phyloP scores from a whole-genome alignment of 2,797 vertebrate genomes.

The Pipistrellus kuhlii region DNA sequence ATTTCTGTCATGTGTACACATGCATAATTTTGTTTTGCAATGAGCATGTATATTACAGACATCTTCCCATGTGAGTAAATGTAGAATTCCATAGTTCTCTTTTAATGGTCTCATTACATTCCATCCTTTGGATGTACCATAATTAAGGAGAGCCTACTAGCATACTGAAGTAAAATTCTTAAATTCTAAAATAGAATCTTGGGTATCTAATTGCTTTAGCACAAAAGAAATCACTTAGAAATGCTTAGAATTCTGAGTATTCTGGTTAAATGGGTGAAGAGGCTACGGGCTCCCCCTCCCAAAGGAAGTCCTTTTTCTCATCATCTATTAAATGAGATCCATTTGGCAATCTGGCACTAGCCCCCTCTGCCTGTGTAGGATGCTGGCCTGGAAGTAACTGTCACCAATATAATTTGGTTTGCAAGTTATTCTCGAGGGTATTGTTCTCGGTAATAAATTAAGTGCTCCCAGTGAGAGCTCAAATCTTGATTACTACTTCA shows the following conservation, averaged over 20 bases:
- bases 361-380: not conserved
- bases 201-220: not conserved
- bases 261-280: constrained; percentile 2
- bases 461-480: not conserved
- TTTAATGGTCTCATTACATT: not conserved
- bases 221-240: constrained; percentile 7
- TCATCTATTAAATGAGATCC: not conserved
- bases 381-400: constrained; percentile 8
- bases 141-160: constrained; percentile 3
- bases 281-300: not conserved
- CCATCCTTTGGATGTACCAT: not conserved
- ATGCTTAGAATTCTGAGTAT: constrained; percentile 29
- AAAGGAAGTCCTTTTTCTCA: not conserved
- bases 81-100: not conserved
- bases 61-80: not conserved
- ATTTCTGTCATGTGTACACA: not conserved
- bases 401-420: constrained; percentile 1
- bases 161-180: constrained; percentile 27
- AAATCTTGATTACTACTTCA: constrained; percentile 22
- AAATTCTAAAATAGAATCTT: constrained; percentile 5
- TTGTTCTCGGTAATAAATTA: constrained; percentile 18
- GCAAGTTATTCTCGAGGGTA: not conserved
- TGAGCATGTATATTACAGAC: not conserved
- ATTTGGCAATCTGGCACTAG: not conserved
- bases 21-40: not conserved